Evolutionary conservation across 1,140 invertebrate species (phyloP).

Genomic region (Mamestra configurata): DNA sequence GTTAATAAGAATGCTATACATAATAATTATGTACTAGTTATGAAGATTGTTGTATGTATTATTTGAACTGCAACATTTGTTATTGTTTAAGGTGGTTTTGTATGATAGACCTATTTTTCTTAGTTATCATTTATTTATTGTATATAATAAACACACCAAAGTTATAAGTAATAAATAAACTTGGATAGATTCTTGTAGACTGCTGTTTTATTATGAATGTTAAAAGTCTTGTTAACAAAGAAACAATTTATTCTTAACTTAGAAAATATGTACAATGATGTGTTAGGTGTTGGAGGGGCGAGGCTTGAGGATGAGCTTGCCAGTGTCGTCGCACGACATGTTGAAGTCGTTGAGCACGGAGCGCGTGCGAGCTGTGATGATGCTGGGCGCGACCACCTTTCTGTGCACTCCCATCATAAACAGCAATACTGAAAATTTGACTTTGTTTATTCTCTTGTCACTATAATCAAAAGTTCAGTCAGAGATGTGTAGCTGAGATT

Average conservation of each 20-base stretch:
- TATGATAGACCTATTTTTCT: constrained; percentile 70
- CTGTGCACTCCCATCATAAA: constrained; percentile 98
- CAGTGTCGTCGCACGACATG: constrained; percentile 99
- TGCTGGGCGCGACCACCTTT: constrained; percentile 98
- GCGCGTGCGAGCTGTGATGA: constrained; percentile 96
- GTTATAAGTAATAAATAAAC: constrained; percentile 85
- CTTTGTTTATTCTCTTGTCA: too few species aligned
- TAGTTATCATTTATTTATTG: constrained; percentile 84
- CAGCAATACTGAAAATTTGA: constrained; percentile 91
- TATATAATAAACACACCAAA: constrained; percentile 87
- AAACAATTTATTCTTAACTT: constrained; percentile 64
- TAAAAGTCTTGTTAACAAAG: constrained; percentile 31
- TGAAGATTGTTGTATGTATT: constrained; percentile 60
- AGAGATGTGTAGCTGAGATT: too few species aligned
- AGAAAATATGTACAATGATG: constrained; percentile 70
- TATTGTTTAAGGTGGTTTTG: constrained; percentile 63
- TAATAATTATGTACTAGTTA: constrained; percentile 45
- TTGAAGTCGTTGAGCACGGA: constrained; percentile 98
- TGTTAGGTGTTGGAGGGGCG: constrained; percentile 88
- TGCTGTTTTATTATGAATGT: constrained; percentile 69
- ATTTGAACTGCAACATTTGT: constrained; percentile 62
- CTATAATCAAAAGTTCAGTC: too few species aligned
- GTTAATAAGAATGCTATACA: constrained; percentile 41
- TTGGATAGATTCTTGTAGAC: constrained; percentile 78
- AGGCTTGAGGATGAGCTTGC: constrained; percentile 96